Conservation (phyloP, 53 echinoderm and acorn worm genomes). For the Temnopleurus reevesii region DNA sequence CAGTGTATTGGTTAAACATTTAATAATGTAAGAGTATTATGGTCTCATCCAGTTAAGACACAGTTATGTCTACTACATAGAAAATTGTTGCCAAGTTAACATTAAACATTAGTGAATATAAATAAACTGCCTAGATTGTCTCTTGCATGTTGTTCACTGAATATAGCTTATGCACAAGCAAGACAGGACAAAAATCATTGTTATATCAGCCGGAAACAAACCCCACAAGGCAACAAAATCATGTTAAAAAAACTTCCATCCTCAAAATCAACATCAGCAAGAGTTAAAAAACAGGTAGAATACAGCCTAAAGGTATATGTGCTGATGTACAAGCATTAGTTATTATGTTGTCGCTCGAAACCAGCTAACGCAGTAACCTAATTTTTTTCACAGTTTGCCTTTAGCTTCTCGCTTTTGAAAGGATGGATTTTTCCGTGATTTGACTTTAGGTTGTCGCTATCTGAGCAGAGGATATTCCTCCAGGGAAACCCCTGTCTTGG, state of each 20-base stretch:
- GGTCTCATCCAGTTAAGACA: too few relatives aligned
- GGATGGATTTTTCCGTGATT: too few relatives aligned
- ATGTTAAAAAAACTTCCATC: background rate
- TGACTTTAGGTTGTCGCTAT: background rate
- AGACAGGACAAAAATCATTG: background rate
- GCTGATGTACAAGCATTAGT: background rate
- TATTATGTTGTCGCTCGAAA: slow-evolving; percentile 4
- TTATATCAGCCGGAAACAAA: background rate
- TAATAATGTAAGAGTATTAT: too few relatives aligned
- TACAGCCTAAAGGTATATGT: background rate
- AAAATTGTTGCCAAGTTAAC: too few relatives aligned
- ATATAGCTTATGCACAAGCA: background rate
- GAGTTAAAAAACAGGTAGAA: background rate
- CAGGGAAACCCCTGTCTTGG: background rate
- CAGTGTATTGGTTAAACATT: too few relatives aligned
- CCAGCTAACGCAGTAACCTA: background rate
- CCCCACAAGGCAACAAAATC: slow-evolving; percentile 6
- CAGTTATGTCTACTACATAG: too few relatives aligned
- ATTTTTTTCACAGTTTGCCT: background rate
- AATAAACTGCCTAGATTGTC: too few relatives aligned
- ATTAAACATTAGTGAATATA: too few relatives aligned
- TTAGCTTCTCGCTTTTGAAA: background rate
- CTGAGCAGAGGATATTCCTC: background rate
- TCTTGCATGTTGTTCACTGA: background rate
- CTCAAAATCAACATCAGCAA: background rate